Base-by-base conservation (phyloP, 2,888 invertebrate genomes). In the Argyresthia albistria region DNA sequence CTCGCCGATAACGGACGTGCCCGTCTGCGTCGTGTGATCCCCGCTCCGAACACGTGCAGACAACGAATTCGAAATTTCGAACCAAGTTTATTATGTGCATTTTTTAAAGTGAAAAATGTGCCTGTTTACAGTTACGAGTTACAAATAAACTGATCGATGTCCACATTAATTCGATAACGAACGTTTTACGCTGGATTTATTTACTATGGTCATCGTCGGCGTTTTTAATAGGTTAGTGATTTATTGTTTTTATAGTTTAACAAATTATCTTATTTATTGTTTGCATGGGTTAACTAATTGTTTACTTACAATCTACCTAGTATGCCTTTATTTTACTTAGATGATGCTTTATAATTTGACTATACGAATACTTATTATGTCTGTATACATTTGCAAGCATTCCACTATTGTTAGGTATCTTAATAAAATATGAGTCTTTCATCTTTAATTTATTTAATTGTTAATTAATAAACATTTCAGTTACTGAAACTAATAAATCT, bases 151-250 rank as follows among this genome's bases (percentile, higher is more conserved):
- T 61, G 60, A 63, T 61, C 59, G 60, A 62, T 60, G 60, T 63
- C 64, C 63, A 60, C 55, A 60, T 50, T 16, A 39, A 49, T 48
- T 9, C n/a, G 35, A 14, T 52, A 16, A 12, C 25, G 51, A 51
- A 52, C 46, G 63, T 64, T 63, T 64, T 61, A 59, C 60, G 59
- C 67, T 73, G 83, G 84, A 82, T 83, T 79, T 14, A 70, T 80
- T 79, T 76, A 84, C 70, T 76, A 87, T 87, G 86, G 86, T 87
- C 72, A 86, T 87, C 69, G 84, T 87, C 72, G 78, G 86, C 72
- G 86, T 87, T 67, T 87, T 87, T 70, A 87, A 81, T 78, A 86
- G 86, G 86, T 86, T 66, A 76, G 82, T 76, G 51, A 52, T 56
- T 1, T n/a, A 11, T 35, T 35, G n/a, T 55, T 61, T 52, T 46